Conservation (phyloP, 1,140 invertebrate genomes). For the Lordiphosa collinella region DNA sequence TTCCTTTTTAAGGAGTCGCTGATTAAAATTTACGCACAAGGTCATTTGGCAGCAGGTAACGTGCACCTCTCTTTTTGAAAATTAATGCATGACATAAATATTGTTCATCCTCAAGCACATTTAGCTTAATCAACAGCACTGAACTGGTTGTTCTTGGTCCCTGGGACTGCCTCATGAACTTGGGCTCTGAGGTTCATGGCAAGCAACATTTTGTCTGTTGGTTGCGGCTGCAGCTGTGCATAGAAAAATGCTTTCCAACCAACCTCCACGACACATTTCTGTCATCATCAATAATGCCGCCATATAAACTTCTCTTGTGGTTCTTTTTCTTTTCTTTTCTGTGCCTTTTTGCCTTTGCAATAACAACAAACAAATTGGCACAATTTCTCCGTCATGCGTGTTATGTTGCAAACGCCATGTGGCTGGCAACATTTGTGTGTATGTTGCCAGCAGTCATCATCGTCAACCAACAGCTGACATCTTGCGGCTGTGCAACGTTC, state of each 20-base stretch:
- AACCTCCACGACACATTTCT: conserved; percentile 63
- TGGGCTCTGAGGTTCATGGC: conserved; percentile 37
- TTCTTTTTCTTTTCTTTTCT: conserved; percentile 25
- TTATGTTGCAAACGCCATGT: conserved; percentile 65
- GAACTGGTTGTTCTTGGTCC: conserved; percentile 3
- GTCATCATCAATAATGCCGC: conserved; percentile 76
- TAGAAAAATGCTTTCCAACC: conserved; percentile 48
- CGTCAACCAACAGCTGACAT: conserved; percentile 54
- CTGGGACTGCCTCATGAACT: conserved; percentile 19
- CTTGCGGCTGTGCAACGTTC: conserved; percentile 50
- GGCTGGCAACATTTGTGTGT: conserved; percentile 19
- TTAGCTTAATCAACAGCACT: conserved; percentile 35
- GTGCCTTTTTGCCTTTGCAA: conserved; percentile 53
- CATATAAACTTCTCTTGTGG: conserved; percentile 7
- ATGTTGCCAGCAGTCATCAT: conserved; percentile 3
- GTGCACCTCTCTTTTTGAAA: conserved; percentile 41
- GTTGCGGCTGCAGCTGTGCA: conserved; percentile 44
- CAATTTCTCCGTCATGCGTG: conserved; percentile 69
- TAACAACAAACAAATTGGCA: conserved; percentile 65
- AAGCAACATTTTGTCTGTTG: conserved; percentile 5
- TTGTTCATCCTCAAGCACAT: conserved; percentile 42
- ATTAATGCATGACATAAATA: conserved; percentile 73
- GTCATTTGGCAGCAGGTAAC: conserved; percentile 38
- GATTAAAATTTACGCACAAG: conserved; percentile 73
- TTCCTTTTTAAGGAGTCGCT: conserved; percentile 42